Base-by-base conservation (phyloP, 2,113 vertebrate species). In the Setophaga coronata region DNA sequence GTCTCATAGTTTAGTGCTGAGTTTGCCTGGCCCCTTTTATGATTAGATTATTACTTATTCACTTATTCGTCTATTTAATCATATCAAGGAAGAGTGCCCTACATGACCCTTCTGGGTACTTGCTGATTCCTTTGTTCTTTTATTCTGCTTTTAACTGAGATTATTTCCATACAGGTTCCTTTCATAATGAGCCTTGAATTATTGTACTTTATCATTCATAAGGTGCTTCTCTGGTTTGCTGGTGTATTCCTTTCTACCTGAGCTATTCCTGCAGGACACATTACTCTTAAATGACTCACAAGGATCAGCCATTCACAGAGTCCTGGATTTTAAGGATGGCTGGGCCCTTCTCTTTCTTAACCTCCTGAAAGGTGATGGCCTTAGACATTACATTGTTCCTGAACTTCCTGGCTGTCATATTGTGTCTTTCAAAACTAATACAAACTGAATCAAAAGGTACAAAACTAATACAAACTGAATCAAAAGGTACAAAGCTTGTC, bases 11-110 rank as follows among this genome's bases (percentile, higher is more conserved):
- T 93, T 94, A 93, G 82, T 89, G 79, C 82, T 29, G 65, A 95
- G 86, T 95, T 94, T 84, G 74, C 90, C 66, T 87, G 86, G 61
- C 50, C 94, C 79, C 47, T 47, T 84, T 56, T 87, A 86, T 95
- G 96, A 97, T 96, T 92, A 96, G 89, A 87, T 96, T 97, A 95
- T 96, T 96, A 95, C 93, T 96, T 97, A 96, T 97, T 96, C 96
- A 95, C 94, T 97, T 96, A 96, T 90, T 95, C 88, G 0, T 72
- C 91, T 91, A 82, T 95, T 97, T 97, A 96, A 97, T 96, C 94
- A 85, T 94, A 89, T 70, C 82, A 93, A 94, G 65, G 58, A 47
- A 96, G 29, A 48, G 56, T 89, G 95, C 76, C 95, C 95, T 94
- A 61, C 84, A 57, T 92, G 89, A 96, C 95, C 92, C 79, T 87